These are phyloP conservation scores for Candoia aspera DNA, from an alignment of 2,113 vertebrate genomes.

Conservation along the genomic window DNA sequence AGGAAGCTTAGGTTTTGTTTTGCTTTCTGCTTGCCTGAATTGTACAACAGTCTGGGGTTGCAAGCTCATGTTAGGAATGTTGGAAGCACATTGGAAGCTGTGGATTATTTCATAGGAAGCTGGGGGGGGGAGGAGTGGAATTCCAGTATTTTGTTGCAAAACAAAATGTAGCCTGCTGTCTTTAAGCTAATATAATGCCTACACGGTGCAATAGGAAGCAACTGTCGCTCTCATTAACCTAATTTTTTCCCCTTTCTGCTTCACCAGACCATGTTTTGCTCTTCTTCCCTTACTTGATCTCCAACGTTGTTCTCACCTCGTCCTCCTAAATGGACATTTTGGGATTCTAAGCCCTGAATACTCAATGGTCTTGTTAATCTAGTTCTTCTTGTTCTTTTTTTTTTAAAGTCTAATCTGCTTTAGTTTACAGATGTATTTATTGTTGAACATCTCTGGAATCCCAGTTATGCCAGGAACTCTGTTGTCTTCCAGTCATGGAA, in stretches of 20 bases:
- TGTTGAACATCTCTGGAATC: background rate
- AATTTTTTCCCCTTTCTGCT: background rate
- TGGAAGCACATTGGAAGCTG: background rate
- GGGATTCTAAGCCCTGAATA: background rate
- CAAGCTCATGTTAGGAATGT: background rate
- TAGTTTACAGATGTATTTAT: background rate
- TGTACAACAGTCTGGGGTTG: background rate
- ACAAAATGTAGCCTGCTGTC: background rate
- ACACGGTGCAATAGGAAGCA: background rate
- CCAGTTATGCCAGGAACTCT: background rate
- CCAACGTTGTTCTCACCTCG: background rate
- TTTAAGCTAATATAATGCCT: too few species aligned
- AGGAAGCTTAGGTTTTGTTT: background rate
- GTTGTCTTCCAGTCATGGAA: background rate
- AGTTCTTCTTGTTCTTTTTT: background rate
- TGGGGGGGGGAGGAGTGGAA: too few species aligned
- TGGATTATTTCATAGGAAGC: background rate
- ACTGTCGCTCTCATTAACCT: background rate
- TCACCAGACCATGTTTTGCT: background rate
- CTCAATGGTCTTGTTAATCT: background rate
- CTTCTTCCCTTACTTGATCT: rapidly evolving
- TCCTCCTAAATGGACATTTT: background rate
- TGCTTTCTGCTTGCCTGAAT: background rate
- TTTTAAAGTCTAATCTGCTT: background rate
- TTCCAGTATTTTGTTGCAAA: background rate